A percentile compares a stretch with the other conserved stretches of the same genome.
Conservation (phyloP, 2,888 invertebrate species). For the Drosophila borborema region DNA sequence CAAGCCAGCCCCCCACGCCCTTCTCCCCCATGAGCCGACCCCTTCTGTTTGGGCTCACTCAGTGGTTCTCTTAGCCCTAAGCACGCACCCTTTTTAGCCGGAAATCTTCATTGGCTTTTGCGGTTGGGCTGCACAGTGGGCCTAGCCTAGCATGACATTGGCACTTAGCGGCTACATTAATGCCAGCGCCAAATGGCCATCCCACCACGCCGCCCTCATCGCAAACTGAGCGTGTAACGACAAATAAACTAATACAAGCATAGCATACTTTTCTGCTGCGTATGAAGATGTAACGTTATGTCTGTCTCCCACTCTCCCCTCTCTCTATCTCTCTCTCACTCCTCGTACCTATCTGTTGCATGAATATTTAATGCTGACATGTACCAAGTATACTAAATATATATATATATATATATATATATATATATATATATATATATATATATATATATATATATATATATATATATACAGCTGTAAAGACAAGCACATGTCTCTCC, state of each 20-base stretch:
- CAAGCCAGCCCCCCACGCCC: constrained; percentile 6
- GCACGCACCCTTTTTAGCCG: constrained; percentile 73
- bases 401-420: constrained; percentile 53
- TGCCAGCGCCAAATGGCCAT: constrained; percentile 74
- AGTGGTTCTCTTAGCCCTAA: constrained; percentile 14
- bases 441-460: constrained; percentile 60
- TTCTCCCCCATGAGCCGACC: neutral
- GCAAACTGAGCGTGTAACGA: constrained; percentile 77
- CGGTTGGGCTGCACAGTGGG: constrained; percentile 54
- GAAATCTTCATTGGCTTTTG: constrained; percentile 68
- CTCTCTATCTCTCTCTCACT: neutral
- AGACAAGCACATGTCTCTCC: constrained; percentile 28
- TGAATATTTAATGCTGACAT: constrained; percentile 80
- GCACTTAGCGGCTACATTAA: constrained; percentile 80
- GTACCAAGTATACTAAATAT: constrained; percentile 70
- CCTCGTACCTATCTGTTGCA: constrained; percentile 49
- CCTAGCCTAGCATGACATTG: constrained; percentile 78
- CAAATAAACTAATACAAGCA: constrained; percentile 74
- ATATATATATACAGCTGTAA: constrained; percentile 40
- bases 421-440: constrained; percentile 62
- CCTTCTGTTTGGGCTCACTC: neutral
- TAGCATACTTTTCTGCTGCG: constrained; percentile 60
- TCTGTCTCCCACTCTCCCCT: constrained; percentile 4
- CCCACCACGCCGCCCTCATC: constrained; percentile 1
- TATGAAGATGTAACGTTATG: constrained; percentile 69